Base-by-base conservation (phyloP, 2,888 invertebrate species). In the Neuroscelio doddi region DNA sequence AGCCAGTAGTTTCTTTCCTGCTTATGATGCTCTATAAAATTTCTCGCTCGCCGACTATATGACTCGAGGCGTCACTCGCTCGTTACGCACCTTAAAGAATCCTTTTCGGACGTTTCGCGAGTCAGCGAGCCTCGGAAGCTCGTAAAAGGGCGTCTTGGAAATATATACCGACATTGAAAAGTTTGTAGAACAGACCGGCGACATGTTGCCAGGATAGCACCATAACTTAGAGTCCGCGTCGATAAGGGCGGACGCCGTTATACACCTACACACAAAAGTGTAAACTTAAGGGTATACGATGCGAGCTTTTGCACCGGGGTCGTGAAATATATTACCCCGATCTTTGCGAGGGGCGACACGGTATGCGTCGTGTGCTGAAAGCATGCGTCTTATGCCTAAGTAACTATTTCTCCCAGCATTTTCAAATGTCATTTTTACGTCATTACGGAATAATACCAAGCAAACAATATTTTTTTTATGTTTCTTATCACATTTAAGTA, bases 151-250 rank as follows among this genome's bases (percentile, higher is more conserved):
- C 69, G 73, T 52, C 68, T 70, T 62, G 68, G 62, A 74, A 76
- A 75, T 76, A 78, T 77, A 78, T 77, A 77, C 78, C 76, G 80
- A 75, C 77, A 76, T 77, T 80, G 80, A 80, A 83, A 82, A 83
- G 82, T 83, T 82, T 79, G 83, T 79, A 72, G 78, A 80, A 81
- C 81, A 82, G 77, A 75, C 74, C 64, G 72, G 76, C 79, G 82
- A 81, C 83, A 83, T 78, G 77, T 80, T 82, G 81, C 80, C 70
- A 69, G 73, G 81, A 82, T 81, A 76, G 82, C 76, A 73, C 72
- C 76, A 79, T 83, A 83, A 82, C 80, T 83, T 80, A 79, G 68
- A 72, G 64, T 67, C 69, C 68, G 62, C 67, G 72, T 74, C 80
- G 79, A 79, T 80, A 78, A 78, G 76, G 72, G 74, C 72, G 64